These are phyloP conservation scores for Orchesella flavescens DNA, from an alignment of 2,888 invertebrate genomes.

Conservation along the genomic window DNA sequence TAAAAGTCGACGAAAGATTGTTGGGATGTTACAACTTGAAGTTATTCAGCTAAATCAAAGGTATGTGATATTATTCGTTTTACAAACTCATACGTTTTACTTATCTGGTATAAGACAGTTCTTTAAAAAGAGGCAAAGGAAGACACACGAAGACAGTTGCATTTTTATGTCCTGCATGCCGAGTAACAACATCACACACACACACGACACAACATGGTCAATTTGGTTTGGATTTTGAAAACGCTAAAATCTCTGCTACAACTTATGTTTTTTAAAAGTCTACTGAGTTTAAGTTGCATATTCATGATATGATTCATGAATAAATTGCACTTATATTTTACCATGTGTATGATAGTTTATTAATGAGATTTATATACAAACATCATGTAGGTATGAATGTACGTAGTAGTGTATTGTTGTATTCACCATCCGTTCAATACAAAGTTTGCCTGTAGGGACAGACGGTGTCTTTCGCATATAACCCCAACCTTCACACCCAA, in stretches of 20 bases:
- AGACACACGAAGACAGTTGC: slow-evolving; percentile 19
- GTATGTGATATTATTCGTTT: too few relatives aligned
- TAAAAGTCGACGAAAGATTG: slow-evolving; percentile 42
- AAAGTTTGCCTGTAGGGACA: slow-evolving; percentile 10
- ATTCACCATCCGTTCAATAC: neutral
- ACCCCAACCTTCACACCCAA: slow-evolving; percentile 70
- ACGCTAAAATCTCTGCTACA: neutral
- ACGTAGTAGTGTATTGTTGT: neutral
- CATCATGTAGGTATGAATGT: neutral
- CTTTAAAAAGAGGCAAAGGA: neutral
- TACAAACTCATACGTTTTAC: too few relatives aligned
- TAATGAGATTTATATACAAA: neutral
- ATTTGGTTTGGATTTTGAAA: neutral
- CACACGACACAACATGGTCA: slow-evolving; percentile 17
- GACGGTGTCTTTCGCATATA: neutral
- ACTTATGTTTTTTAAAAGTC: too few relatives aligned
- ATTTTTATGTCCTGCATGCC: slow-evolving; percentile 18
- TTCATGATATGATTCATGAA: neutral
- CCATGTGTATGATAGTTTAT: neutral
- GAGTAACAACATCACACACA: slow-evolving; percentile 16
- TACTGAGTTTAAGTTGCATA: neutral
- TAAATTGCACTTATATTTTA: neutral
- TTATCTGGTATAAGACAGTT: too few relatives aligned
- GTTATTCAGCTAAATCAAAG: neutral
- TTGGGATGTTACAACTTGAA: neutral